A percentile compares a stretch with the other conserved stretches of the same genome.
phyloP scores from a whole-genome alignment of 2,888 invertebrate genomes.

The Eucera pruinosa region DNA sequence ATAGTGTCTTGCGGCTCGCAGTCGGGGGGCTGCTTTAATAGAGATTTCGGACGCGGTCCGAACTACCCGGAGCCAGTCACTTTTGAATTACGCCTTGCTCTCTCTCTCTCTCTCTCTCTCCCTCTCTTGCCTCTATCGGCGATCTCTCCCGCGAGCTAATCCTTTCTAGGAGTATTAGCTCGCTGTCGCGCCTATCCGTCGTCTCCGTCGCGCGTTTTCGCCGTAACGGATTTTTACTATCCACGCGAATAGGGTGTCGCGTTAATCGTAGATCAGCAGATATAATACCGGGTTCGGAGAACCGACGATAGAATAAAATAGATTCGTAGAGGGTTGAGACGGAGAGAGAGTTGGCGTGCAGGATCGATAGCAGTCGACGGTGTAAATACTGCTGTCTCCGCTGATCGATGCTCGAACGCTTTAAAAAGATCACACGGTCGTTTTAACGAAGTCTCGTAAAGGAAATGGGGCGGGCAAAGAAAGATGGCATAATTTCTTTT shows the following conservation, averaged over 20 bases:
- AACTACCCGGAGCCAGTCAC: constrained; percentile 13
- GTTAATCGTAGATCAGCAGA: too few species aligned
- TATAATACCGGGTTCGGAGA: too few species aligned
- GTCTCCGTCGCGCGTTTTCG: too few species aligned
- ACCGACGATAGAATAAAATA: not conserved
- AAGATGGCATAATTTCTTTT: constrained; percentile 31
- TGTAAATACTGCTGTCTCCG: constrained; percentile 55
- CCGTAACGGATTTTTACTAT: too few species aligned
- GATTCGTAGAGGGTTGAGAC: not conserved
- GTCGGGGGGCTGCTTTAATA: constrained; percentile 60
- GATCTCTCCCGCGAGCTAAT: too few species aligned
- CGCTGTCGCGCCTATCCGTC: too few species aligned
- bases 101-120: too few species aligned
- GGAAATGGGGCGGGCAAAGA: constrained; percentile 55
- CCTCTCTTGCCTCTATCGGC: constrained; percentile 3
- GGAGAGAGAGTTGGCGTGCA: too few species aligned
- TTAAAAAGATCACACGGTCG: constrained; percentile 57
- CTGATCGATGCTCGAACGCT: constrained; percentile 57
- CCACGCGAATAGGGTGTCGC: too few species aligned
- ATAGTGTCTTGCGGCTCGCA: constrained; percentile 64
- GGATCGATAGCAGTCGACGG: constrained; percentile 45
- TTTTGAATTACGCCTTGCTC: constrained; percentile 21
- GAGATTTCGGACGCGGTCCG: constrained; percentile 47
- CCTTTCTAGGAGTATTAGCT: too few species aligned
- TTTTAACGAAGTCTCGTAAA: constrained; percentile 59